Evolutionary conservation across 2,888 invertebrate genomes (phyloP).

Genomic region (Drosophila kambysellisi): DNA sequence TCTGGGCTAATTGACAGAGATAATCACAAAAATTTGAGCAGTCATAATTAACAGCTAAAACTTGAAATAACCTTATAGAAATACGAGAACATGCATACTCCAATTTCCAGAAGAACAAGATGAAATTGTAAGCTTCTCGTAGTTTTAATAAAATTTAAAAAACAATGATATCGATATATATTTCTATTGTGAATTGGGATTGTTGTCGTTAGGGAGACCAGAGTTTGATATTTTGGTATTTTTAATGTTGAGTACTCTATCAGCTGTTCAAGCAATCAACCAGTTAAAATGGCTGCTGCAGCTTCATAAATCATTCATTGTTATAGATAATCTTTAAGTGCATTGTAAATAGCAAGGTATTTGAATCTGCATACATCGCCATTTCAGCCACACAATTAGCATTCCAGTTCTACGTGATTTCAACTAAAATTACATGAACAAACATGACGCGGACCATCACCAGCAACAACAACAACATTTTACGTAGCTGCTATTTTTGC

Average conservation of each 20-base stretch:
- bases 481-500: conserved; percentile 18
- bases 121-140: conserved; percentile 89
- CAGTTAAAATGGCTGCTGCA: conserved; percentile 62
- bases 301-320: conserved; percentile 43
- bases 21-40: conserved; percentile 92
- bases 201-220: conserved; percentile 21
- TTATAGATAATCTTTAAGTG: conserved; percentile 2
- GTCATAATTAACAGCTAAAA: conserved; percentile 51
- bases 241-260: conserved; percentile 10
- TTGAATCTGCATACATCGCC: conserved; percentile 3
- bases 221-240: not conserved
- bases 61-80: conserved; percentile 94
- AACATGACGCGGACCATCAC: conserved; percentile 37
- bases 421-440: not conserved
- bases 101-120: conserved; percentile 96
- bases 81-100: conserved; percentile 90
- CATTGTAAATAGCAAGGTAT: conserved; percentile 21
- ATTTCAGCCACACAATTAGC: not conserved
- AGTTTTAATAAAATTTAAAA: conserved; percentile 87
- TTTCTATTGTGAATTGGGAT: not conserved
- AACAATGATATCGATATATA: not conserved
- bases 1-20: conserved; percentile 90
- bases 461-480: conserved; percentile 8
- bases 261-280: conserved; percentile 59
- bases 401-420: conserved; percentile 17